phyloP scores from a whole-genome alignment of 2,113 vertebrate species.

The Camelus bactrianus region DNA sequence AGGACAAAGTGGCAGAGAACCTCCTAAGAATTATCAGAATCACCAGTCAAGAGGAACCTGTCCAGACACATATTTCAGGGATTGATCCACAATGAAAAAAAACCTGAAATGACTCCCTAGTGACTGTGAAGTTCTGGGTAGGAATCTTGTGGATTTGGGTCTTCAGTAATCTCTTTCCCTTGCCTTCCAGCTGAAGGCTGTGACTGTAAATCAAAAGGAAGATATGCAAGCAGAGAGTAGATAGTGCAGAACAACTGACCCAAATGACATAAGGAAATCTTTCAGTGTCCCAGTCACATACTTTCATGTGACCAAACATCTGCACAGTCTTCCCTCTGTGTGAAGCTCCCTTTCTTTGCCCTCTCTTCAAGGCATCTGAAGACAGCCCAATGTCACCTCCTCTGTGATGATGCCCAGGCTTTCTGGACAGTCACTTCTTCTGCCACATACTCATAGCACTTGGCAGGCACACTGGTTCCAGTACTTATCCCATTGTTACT shows the following conservation, averaged over 20 bases:
- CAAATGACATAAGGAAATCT: neutral
- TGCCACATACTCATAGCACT: neutral
- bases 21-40: neutral
- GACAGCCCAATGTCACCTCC: neutral
- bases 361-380: neutral
- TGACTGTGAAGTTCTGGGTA: neutral
- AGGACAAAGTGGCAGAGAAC: neutral
- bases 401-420: neutral
- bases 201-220: neutral
- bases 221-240: neutral
- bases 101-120: neutral
- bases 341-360: too few relatives aligned
- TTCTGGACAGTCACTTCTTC: neutral
- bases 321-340: neutral
- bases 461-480: neutral
- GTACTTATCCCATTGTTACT: neutral
- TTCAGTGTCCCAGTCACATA: neutral
- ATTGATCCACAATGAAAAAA: neutral
- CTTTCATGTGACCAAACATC: neutral
- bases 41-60: neutral
- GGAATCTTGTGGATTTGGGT: neutral
- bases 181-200: neutral
- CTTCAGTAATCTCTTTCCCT: neutral
- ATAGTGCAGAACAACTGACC: neutral
- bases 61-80: neutral